Base-by-base conservation (phyloP, 2,797 vertebrate genomes). In the Cossypha dichroa region DNA sequence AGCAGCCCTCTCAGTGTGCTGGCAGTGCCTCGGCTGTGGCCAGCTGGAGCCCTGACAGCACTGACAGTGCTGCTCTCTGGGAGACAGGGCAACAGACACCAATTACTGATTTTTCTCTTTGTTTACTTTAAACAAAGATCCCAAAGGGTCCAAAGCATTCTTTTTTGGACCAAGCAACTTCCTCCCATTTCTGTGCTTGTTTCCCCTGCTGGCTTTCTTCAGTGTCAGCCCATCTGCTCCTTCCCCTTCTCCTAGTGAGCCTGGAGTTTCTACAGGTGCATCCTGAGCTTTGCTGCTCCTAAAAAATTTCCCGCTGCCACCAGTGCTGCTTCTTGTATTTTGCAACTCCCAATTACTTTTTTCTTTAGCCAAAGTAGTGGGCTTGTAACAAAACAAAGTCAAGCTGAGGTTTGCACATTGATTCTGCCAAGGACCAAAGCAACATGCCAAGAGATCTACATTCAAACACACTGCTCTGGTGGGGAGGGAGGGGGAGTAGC, bases 181-280 rank as follows among this genome's bases (percentile, higher is more conserved):
- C 34, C 38, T 94, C 19, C 38, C 9, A 26, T 68, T 64, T 92
- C 75, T 31, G 28, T 45, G 38, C 38, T 72, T 41, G 40, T 60
- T 85, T 88, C 49, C 58, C 28, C 49, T 69, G 67, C 74, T 79
- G 78, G 43, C 22, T 81, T 33, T 92, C 43, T 26, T 51, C 31
- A 80, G 20, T 25, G n/a, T 88, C 41, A 72, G 75, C 28, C 82
- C 85, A 90, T 75, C 66, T 93, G 94, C 79, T 95, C 56, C 38
- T 59, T 88, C 46, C 34, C 23, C 31, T 49, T 68, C 2, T 2
- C 43, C 29, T 22, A 34, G 54, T 63, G 38, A 75, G 15, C 72
- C 49, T 85, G 85, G 26, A 1, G 1, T 31, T 80, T 38, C 28
- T 38, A 46, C 40, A 81, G 38, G 40, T 90, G 18, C 62, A 91